Conservation (phyloP, 2,797 vertebrate genomes). For the Anguilla anguilla region DNA sequence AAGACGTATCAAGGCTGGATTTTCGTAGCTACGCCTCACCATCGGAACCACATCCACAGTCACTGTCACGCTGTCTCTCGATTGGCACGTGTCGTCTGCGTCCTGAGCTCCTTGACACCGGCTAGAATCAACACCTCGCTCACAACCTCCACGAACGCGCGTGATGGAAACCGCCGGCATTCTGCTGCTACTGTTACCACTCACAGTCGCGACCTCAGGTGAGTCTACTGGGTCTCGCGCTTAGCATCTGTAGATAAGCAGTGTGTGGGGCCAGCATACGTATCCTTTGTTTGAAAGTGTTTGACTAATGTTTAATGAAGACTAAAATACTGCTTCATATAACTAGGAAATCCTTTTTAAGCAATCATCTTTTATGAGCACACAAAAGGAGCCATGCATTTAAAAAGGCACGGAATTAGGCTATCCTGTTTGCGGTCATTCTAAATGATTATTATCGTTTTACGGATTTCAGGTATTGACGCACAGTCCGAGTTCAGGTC, state of each 20-base stretch:
- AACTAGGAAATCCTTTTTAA: not conserved
- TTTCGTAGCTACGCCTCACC: constrained; percentile 45
- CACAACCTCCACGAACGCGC: constrained; percentile 23
- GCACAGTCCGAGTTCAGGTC: not conserved
- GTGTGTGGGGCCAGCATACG: not conserved
- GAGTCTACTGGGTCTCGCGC: constrained; percentile 36
- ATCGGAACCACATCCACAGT: constrained; percentile 35
- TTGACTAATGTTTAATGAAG: not conserved
- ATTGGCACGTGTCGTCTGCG: constrained; percentile 14
- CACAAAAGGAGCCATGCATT: not conserved
- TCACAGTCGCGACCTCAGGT: constrained; percentile 61
- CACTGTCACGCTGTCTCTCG: constrained; percentile 44
- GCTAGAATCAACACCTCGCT: constrained; percentile 36
- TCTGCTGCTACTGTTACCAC: constrained; percentile 55
- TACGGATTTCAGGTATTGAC: not conserved
- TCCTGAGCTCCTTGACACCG: constrained; percentile 36
- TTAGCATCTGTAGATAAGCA: not conserved
- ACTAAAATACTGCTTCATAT: not conserved
- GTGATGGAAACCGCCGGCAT: constrained; percentile 61
- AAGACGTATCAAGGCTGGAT: constrained; percentile 53
- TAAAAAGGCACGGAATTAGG: not conserved
- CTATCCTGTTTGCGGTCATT: not conserved
- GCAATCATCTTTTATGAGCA: not conserved
- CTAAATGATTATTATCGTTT: not conserved
- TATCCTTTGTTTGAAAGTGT: not conserved